Percentiles rank a stretch among this genome's conserved stretches.
These are phyloP conservation scores for Scaptomyza caliginosa DNA, from an alignment of 2,888 invertebrate genomes.

Conservation along the genomic window DNA sequence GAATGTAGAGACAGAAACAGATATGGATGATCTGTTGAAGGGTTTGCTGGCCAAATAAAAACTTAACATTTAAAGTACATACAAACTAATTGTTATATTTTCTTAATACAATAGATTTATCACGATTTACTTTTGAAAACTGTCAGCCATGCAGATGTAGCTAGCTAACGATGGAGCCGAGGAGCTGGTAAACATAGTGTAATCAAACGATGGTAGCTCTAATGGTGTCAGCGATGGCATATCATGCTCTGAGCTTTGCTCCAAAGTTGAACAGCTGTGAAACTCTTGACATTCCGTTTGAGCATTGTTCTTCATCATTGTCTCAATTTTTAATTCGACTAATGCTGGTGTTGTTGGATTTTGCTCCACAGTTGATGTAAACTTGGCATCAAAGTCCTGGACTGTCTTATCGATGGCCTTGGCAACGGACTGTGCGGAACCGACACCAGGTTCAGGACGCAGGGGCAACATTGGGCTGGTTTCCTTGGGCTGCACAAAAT, in stretches of 20 bases:
- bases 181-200: slow-evolving; percentile 67
- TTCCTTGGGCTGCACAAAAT: slow-evolving; percentile 68
- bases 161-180: slow-evolving; percentile 64
- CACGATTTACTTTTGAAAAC: slow-evolving; percentile 64
- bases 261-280: slow-evolving; percentile 11
- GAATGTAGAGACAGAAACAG: slow-evolving; percentile 83
- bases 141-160: slow-evolving; percentile 58
- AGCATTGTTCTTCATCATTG: slow-evolving; percentile 39
- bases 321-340: slow-evolving; percentile 53
- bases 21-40: slow-evolving; percentile 82
- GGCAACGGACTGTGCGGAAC: slow-evolving; percentile 75
- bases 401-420: slow-evolving; percentile 82
- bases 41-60: slow-evolving; percentile 81
- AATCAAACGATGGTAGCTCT: slow-evolving; percentile 82
- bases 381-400: slow-evolving; percentile 81
- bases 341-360: slow-evolving; percentile 21
- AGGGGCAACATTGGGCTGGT: slow-evolving; percentile 64
- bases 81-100: slow-evolving; percentile 12
- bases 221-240: slow-evolving; percentile 81
- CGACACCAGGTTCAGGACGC: slow-evolving; percentile 57
- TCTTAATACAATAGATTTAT: slow-evolving; percentile 20
- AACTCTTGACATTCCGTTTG: slow-evolving; percentile 37
- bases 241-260: slow-evolving; percentile 55
- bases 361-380: slow-evolving; percentile 47
- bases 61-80: slow-evolving; percentile 3